Evolutionary conservation across 2,888 invertebrate species (phyloP).

Genomic region (Tupiocoris notatus): DNA sequence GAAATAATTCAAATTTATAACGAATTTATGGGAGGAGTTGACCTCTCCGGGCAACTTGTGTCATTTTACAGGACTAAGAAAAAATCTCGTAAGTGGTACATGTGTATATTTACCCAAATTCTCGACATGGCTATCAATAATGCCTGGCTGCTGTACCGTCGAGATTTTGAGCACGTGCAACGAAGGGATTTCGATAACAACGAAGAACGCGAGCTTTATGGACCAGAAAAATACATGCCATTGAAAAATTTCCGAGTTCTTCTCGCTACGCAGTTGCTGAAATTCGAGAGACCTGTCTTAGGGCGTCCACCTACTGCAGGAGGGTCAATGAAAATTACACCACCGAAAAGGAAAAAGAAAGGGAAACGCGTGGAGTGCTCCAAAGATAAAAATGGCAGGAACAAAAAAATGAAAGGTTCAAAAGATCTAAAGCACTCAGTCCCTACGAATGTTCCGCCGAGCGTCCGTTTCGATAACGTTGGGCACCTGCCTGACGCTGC

Average conservation of each 20-base stretch:
- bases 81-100: conserved; percentile 3
- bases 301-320: not conserved
- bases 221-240: not conserved
- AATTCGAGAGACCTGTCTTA: not conserved
- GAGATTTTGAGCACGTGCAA: not conserved
- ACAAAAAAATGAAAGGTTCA: conserved; percentile 8
- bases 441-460: not conserved
- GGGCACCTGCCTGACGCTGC: not conserved
- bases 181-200: not conserved
- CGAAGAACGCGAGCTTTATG: not conserved
- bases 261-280: not conserved
- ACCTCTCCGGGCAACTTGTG: not conserved
- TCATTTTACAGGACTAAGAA: conserved; percentile 1
- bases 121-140: not conserved
- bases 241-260: not conserved
- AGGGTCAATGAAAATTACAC: not conserved
- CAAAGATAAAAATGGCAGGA: conserved; percentile 2
- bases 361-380: not conserved
- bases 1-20: not conserved
- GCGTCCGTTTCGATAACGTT: conserved; percentile 2
- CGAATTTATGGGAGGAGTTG: not conserved
- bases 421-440: not conserved
- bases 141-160: not conserved
- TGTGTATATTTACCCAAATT: not conserved
- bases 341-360: not conserved